phyloP scores from a whole-genome alignment of 2,888 invertebrate genomes.

The Endomychus coccineus region DNA sequence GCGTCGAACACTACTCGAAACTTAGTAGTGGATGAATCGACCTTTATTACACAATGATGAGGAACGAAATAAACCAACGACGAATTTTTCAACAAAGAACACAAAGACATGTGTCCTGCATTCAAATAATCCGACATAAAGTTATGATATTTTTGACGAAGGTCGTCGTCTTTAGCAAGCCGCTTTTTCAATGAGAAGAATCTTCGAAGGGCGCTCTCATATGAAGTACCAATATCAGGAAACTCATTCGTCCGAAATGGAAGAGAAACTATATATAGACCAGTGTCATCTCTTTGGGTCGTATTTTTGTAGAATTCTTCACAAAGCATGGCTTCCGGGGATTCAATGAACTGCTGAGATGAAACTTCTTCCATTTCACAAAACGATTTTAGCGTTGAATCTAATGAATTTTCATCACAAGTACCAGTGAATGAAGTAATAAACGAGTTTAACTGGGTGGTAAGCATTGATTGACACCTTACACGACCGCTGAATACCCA shows the following conservation, averaged over 20 bases:
- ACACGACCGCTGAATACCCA: too few relatives aligned
- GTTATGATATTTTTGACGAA: slow-evolving; percentile 5
- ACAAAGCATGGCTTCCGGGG: not conserved
- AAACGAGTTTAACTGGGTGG: too few relatives aligned
- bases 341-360: too few relatives aligned
- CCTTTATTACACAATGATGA: slow-evolving; percentile 7
- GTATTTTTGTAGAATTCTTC: slow-evolving; percentile 3
- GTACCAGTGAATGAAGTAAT: too few relatives aligned
- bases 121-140: slow-evolving; percentile 11
- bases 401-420: too few relatives aligned
- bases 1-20: slow-evolving; percentile 11
- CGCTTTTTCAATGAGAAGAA: slow-evolving; percentile 7
- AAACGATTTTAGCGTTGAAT: too few relatives aligned
- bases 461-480: too few relatives aligned
- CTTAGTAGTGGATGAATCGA: slow-evolving; percentile 4
- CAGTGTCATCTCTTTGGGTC: not conserved
- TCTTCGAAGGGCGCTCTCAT: slow-evolving; percentile 3
- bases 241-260: slow-evolving; percentile 1
- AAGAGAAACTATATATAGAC: slow-evolving; percentile 4
- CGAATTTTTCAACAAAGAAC: not conserved
- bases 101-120: slow-evolving; percentile 6
- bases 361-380: too few relatives aligned
- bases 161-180: not conserved
- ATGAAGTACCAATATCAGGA: not conserved
- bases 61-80: slow-evolving; percentile 1